Evolutionary conservation across 2,888 invertebrate species (phyloP), one percentile per base, ranked within the genome.

Genomic region (Caradrina kadenii): DNA sequence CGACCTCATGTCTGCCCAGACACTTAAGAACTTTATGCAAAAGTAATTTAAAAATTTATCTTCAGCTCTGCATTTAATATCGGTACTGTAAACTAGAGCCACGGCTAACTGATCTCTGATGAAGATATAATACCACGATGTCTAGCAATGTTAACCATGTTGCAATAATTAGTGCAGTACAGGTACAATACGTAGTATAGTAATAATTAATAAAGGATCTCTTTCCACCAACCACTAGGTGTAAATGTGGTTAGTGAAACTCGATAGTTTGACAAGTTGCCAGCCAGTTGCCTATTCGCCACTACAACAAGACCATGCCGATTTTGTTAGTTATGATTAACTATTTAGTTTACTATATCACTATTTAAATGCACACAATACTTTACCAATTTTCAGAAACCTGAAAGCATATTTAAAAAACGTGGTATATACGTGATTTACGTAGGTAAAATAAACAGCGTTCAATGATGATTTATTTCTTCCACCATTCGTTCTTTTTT

Each of bases 1-100:
- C 80, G 80, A 83, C 60, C 69, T 84, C 82, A 81, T 78, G 84
- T 86, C 86, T 86, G 54, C 64, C 69, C 77, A 77, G 73, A 62
- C 48, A 79, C 81, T 77, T 69, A 62, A 53, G 42, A 80, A 82
- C 73, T 81, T 80, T 67, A 72, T 61, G 58, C 22, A 45, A 35
- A 75, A 79, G 54, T 71, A 39, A 61, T 74, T 65, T 60, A 63
- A 71, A 80, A 77, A 65, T 50, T 50, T 7, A 53, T 61, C 31
- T 67, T 70, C 11, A 26, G 11, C 15, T 73, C 48, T 66, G 63
- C 56, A 60, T 63, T 73, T 45, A 21, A 22, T 71, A 19, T 6
- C 45, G 17, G 2, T 61, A 50, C 19, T 21, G 10, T 22, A 56
- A 56, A 50, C 22, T 59, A 17, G 8, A 52, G 21, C 17, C 35